These are phyloP conservation scores for Platygyra sinensis DNA, from an alignment of 64 coral and sea anemone species.

Conservation along the genomic window DNA sequence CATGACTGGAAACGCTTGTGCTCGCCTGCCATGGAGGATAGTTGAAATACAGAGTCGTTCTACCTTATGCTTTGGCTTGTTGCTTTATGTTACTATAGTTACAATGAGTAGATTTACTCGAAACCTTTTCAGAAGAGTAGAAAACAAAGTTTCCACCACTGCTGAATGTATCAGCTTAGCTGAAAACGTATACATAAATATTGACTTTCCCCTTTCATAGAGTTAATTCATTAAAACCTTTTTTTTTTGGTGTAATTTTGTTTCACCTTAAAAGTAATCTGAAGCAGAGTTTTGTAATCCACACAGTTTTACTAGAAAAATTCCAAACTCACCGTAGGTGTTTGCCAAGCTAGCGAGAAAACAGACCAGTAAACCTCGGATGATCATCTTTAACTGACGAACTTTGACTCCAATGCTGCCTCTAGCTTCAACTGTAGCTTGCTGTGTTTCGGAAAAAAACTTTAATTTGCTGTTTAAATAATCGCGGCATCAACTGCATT, in stretches of 20 bases:
- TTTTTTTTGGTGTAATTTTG: neutral
- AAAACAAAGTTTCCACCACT: no score
- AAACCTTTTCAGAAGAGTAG: no score
- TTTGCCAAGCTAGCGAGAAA: neutral
- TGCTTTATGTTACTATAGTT: conserved; percentile 28
- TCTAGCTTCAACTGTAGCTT: no score
- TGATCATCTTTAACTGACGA: neutral
- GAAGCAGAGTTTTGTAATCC: neutral
- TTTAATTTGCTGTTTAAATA: neutral
- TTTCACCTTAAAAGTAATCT: neutral
- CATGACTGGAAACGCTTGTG: no score
- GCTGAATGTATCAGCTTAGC: no score
- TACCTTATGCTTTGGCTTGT: no score
- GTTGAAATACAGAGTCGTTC: no score
- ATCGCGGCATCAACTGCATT: neutral
- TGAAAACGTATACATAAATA: no score
- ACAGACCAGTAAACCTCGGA: neutral
- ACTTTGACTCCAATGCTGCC: neutral
- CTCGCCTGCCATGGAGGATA: no score
- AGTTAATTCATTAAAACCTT: no score
- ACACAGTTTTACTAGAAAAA: neutral
- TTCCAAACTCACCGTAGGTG: neutral
- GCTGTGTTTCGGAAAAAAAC: neutral
- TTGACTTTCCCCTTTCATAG: no score
- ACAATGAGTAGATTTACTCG: no score